Percentiles rank a stretch among this genome's conserved stretches.
Evolutionary conservation across 2,797 vertebrate genomes (phyloP).

Genomic region (Acestrorhynchus altus): DNA sequence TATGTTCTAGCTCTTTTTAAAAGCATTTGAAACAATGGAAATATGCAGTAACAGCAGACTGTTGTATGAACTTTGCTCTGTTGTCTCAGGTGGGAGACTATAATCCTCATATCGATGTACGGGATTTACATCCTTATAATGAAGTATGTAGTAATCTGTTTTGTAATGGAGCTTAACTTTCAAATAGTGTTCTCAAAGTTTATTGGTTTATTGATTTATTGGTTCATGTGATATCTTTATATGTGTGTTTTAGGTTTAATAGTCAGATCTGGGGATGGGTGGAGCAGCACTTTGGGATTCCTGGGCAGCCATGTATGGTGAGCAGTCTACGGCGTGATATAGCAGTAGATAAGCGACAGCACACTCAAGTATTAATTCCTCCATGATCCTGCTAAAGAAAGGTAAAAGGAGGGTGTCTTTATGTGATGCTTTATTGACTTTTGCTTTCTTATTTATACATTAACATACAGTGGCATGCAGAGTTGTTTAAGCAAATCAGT

Average conservation of each 20-base stretch:
- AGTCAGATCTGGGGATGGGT: constrained; percentile 73
- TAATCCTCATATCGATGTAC: constrained; percentile 81
- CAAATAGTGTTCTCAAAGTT: neutral
- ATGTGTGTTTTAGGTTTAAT: constrained; percentile 75
- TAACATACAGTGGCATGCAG: too few species aligned
- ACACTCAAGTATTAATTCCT: constrained; percentile 78
- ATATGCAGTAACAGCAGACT: neutral
- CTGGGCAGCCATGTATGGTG: constrained; percentile 71
- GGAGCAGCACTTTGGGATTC: constrained; percentile 72
- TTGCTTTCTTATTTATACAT: neutral
- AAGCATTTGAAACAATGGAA: neutral
- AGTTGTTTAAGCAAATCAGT: too few species aligned
- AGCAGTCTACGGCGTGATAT: constrained; percentile 71
- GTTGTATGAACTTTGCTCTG: constrained; percentile 25
- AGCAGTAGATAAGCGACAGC: constrained; percentile 66
- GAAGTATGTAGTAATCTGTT: constrained; percentile 71
- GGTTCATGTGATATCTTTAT: neutral
- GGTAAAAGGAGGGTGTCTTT: constrained; percentile 60
- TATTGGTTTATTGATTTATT: neutral
- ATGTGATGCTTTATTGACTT: neutral
- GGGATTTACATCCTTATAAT: constrained; percentile 83
- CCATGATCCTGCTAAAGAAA: constrained; percentile 80
- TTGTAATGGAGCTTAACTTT: constrained; percentile 21
- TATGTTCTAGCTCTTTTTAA: constrained; percentile 62
- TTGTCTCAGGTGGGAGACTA: constrained; percentile 81